These are phyloP conservation scores for Baccha elongata DNA, from an alignment of 2,888 invertebrate genomes.

Conservation along the genomic window DNA sequence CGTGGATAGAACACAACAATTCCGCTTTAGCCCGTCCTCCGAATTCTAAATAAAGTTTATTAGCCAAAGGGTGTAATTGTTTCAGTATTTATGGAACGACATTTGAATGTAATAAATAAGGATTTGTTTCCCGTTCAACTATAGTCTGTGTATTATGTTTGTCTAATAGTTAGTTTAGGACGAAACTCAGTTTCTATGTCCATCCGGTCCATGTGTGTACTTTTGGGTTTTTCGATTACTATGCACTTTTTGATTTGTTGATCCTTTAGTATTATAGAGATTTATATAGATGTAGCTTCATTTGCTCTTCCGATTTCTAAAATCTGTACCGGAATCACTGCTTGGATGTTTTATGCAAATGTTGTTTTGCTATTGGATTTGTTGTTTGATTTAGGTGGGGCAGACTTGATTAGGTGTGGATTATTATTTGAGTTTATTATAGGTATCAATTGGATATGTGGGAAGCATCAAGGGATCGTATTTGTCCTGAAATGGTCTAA, in stretches of 20 bases:
- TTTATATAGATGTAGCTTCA: slow-evolving; percentile 5
- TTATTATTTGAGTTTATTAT: slow-evolving; percentile 4
- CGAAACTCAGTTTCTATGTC: background rate
- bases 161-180: background rate
- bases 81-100: slow-evolving; percentile 42
- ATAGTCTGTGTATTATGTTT: background rate
- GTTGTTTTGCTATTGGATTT: slow-evolving; percentile 16
- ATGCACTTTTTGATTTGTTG: slow-evolving; percentile 21
- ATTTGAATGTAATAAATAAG: slow-evolving; percentile 35
- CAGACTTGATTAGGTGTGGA: slow-evolving; percentile 18
- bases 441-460: slow-evolving; percentile 10
- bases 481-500: too few relatives aligned
- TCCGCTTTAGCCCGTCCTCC: background rate
- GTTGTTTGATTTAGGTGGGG: slow-evolving; percentile 7
- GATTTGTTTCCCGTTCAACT: slow-evolving; percentile 7
- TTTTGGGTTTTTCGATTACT: background rate
- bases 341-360: slow-evolving; percentile 1
- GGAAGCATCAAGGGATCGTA: background rate
- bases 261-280: background rate
- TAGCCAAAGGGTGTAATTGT: slow-evolving; percentile 51
- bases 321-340: background rate
- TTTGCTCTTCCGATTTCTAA: too few relatives aligned
- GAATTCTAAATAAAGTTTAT: slow-evolving; percentile 45
- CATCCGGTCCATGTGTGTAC: background rate
- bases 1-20: background rate